Conservation (phyloP, 2,888 invertebrate genomes). For the Pristionchus exspectatus region DNA sequence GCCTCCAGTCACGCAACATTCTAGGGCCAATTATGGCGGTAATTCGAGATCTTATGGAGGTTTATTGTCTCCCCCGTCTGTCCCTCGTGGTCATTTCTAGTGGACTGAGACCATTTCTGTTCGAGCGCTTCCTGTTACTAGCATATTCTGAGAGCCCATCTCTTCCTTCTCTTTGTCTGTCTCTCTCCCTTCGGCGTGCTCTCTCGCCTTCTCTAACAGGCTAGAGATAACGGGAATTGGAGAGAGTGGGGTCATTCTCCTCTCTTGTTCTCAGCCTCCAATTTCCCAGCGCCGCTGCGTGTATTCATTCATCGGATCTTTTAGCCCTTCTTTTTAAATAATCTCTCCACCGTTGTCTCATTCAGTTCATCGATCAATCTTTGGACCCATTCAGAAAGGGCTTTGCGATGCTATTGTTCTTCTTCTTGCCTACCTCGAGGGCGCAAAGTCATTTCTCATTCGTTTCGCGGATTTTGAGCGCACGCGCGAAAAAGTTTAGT, state of each 20-base stretch:
- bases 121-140: constrained; percentile 26
- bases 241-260: background rate
- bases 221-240: too few relatives aligned
- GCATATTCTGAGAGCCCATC: constrained; percentile 28
- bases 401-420: background rate
- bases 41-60: background rate
- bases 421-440: background rate
- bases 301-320: constrained; percentile 10
- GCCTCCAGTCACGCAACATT: background rate
- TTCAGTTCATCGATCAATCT: background rate
- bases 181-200: background rate
- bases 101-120: background rate
- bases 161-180: background rate
- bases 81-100: background rate
- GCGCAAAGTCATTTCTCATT: background rate
- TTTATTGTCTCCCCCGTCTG: background rate
- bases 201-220: background rate
- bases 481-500: background rate
- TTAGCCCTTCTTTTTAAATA: background rate
- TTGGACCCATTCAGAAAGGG: background rate
- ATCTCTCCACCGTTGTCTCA: background rate
- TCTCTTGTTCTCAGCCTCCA: constrained; percentile 15
- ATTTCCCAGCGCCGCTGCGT: background rate
- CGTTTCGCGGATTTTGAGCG: background rate
- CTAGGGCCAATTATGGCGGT: background rate